Conservation (phyloP, 2,888 invertebrate species). For the Bellardia bayeri region DNA sequence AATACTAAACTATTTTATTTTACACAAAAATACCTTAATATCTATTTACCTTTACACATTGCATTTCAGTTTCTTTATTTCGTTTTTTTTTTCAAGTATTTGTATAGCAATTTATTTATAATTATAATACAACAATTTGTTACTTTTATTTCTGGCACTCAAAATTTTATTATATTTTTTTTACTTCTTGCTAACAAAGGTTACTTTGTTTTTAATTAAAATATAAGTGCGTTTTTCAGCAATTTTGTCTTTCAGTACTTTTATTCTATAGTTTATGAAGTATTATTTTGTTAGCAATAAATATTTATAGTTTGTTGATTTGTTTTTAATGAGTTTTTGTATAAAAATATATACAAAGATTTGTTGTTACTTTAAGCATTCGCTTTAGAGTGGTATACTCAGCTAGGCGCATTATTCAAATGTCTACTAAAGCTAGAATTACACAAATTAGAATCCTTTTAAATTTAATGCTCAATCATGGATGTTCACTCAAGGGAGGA, state of each 20-base stretch:
- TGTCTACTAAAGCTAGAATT: too few species aligned
- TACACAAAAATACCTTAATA: conserved; percentile 18
- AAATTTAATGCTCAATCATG: too few species aligned
- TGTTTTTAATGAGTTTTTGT: neutral
- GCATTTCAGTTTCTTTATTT: conserved; percentile 20
- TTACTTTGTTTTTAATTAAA: conserved; percentile 4
- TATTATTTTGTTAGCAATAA: neutral
- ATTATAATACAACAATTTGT: conserved; percentile 40
- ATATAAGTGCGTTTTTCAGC: neutral
- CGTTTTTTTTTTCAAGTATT: conserved; percentile 17
- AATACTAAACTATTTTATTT: neutral
- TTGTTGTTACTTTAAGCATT: neutral
- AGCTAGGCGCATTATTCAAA: too few species aligned
- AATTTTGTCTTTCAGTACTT: conserved; percentile 1
- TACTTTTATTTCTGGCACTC: conserved; percentile 6
- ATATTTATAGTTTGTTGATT: neutral
- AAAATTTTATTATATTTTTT: conserved; percentile 9
- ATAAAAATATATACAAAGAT: neutral
- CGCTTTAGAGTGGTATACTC: too few species aligned
- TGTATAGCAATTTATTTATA: neutral
- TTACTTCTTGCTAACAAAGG: neutral
- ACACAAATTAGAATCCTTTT: too few species aligned
- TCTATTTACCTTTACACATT: neutral
- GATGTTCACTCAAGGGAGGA: too few species aligned
- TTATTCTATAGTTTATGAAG: neutral